Percentiles rank a stretch among this genome's conserved stretches.
Evolutionary conservation across 2,888 invertebrate species (phyloP).

Genomic region (Rhyacophila evoluta): DNA sequence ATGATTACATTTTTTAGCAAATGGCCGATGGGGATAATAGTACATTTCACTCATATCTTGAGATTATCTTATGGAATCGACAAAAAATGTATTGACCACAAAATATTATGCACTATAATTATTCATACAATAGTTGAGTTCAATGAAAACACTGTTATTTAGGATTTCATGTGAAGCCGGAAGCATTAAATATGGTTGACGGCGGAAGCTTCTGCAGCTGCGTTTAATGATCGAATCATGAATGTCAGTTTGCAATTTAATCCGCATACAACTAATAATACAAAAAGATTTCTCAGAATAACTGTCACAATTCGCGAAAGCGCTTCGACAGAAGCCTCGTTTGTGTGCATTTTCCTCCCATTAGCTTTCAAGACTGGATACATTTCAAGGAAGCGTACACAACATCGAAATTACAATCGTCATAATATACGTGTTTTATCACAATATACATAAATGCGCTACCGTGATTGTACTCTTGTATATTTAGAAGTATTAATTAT

Average conservation of each 20-base stretch:
- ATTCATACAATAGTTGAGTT: too few species aligned
- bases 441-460: too few species aligned
- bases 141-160: not conserved
- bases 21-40: too few species aligned
- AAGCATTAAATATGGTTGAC: not conserved
- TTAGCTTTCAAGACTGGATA: not conserved
- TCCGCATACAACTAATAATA: not conserved
- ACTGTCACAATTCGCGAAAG: not conserved
- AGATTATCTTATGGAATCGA: too few species aligned
- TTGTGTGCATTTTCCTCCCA: not conserved
- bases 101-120: too few species aligned
- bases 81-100: too few species aligned
- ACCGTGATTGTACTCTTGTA: too few species aligned
- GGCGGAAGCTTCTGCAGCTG: not conserved
- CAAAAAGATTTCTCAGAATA: not conserved
- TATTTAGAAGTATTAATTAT: too few species aligned
- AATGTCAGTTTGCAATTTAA: not conserved
- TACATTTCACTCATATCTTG: too few species aligned
- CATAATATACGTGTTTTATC: too few species aligned
- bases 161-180: not conserved
- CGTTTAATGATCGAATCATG: not conserved
- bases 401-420: not conserved
- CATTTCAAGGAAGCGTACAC: conserved; percentile 7
- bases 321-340: not conserved
- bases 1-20: too few species aligned